Evolutionary conservation across 2,888 invertebrate genomes (phyloP).

Genomic region (Nephrotoma flavescens): DNA sequence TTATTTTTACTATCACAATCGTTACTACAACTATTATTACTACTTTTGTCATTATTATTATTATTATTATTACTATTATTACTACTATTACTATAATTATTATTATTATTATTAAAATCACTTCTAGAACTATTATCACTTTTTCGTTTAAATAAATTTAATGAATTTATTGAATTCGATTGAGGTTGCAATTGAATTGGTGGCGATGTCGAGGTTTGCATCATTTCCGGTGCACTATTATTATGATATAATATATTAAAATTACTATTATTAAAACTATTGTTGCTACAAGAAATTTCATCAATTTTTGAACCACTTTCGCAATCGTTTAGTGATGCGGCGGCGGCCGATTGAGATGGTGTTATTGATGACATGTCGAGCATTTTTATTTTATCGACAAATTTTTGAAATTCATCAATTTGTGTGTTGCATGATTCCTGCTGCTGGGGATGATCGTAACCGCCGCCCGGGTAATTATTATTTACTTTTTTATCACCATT

Average conservation of each 20-base stretch:
- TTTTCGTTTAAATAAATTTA: background rate
- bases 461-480: background rate
- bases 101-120: background rate
- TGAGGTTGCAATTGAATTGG: background rate
- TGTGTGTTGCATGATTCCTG: constrained; percentile 9
- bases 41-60: background rate
- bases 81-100: background rate
- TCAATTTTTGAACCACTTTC: background rate
- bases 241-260: constrained; percentile 1
- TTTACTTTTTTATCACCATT: background rate
- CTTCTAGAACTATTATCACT: background rate
- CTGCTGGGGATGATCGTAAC: constrained; percentile 7
- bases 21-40: constrained; percentile 3
- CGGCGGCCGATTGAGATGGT: background rate
- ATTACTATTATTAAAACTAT: background rate
- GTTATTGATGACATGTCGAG: constrained; percentile 17
- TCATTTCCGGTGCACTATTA: constrained; percentile 1
- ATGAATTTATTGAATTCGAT: background rate
- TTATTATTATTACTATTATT: background rate
- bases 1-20: background rate
- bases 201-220: background rate
- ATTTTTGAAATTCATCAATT: constrained; percentile 21
- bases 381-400: constrained; percentile 20
- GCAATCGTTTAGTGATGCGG: background rate
- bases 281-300: background rate